These are phyloP conservation scores for Grammomys dolichurus DNA, from an alignment of 2,113 vertebrate species.

Conservation along the genomic window DNA sequence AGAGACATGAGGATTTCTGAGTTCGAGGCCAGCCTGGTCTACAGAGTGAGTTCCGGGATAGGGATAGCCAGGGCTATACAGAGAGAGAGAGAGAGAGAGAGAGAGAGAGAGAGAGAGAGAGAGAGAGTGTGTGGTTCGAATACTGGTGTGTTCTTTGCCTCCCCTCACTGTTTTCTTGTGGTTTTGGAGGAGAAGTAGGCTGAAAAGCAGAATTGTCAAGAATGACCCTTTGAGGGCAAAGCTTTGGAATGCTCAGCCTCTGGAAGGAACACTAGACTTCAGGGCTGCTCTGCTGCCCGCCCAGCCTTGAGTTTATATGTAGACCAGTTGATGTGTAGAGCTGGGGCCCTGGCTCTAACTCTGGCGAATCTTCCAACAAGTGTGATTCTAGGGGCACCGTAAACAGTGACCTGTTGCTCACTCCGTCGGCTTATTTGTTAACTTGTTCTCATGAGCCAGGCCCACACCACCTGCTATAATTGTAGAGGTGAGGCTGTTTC, in stretches of 20 bases:
- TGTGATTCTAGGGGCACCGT: background rate
- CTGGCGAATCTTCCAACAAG: background rate
- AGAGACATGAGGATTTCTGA: too few relatives aligned
- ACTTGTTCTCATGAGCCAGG: slow-evolving; percentile 35
- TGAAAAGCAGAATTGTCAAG: background rate
- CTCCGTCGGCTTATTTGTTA: slow-evolving; percentile 38
- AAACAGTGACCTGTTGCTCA: background rate
- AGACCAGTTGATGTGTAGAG: background rate
- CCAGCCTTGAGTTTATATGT: background rate
- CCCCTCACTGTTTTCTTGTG: background rate
- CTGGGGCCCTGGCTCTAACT: background rate
- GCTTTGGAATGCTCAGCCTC: background rate
- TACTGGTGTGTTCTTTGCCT: background rate
- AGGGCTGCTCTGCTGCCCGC: background rate
- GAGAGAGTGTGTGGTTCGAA: too few relatives aligned
- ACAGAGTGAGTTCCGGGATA: too few relatives aligned
- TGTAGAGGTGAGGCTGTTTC: slow-evolving; percentile 66
- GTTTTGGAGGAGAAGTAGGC: background rate
- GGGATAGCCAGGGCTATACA: too few relatives aligned
- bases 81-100: too few relatives aligned
- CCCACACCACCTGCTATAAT: background rate
- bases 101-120: too few relatives aligned
- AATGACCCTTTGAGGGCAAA: background rate
- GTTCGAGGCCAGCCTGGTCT: too few relatives aligned
- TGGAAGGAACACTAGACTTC: background rate